phyloP scores from a whole-genome alignment of 2,113 vertebrate species.

The Larimichthys crocea region DNA sequence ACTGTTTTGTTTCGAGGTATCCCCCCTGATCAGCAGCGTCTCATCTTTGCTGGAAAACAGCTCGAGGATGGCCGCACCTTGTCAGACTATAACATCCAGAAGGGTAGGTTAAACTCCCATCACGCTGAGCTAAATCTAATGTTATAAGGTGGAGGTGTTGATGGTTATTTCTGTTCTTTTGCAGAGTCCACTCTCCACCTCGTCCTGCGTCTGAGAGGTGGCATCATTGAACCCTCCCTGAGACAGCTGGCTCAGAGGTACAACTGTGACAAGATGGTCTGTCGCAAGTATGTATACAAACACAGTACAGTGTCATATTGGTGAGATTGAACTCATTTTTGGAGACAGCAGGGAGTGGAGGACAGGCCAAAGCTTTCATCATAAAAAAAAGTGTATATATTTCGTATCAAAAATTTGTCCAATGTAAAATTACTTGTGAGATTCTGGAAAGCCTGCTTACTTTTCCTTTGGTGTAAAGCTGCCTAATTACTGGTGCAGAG shows the following conservation, averaged over 20 bases:
- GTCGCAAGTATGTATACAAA: conserved; percentile 90
- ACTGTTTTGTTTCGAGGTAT: not conserved
- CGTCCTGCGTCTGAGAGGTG: conserved; percentile 22
- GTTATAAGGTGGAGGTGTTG: too few species aligned
- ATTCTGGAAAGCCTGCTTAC: too few species aligned
- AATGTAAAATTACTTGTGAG: too few species aligned
- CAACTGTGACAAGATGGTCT: conserved; percentile 99
- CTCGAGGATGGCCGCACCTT: conserved; percentile 22
- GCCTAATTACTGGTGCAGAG: too few species aligned
- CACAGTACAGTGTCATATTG: not conserved
- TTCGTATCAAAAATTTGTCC: too few species aligned
- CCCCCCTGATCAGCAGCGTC: conserved; percentile 18
- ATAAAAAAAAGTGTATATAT: too few species aligned
- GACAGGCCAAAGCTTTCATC: too few species aligned
- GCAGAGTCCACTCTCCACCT: conserved; percentile 31
- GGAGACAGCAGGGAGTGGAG: not conserved
- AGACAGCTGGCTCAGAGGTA: conserved; percentile 89
- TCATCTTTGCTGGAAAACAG: conserved; percentile 37
- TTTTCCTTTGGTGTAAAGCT: too few species aligned
- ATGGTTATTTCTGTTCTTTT: not conserved
- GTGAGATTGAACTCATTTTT: not conserved
- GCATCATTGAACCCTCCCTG: conserved; percentile 23
- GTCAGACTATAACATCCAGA: conserved; percentile 22
- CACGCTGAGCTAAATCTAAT: accelerated
- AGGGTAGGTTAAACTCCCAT: not conserved